Conservation (phyloP, 2,797 vertebrate species). For the Hylomyscus alleni region DNA sequence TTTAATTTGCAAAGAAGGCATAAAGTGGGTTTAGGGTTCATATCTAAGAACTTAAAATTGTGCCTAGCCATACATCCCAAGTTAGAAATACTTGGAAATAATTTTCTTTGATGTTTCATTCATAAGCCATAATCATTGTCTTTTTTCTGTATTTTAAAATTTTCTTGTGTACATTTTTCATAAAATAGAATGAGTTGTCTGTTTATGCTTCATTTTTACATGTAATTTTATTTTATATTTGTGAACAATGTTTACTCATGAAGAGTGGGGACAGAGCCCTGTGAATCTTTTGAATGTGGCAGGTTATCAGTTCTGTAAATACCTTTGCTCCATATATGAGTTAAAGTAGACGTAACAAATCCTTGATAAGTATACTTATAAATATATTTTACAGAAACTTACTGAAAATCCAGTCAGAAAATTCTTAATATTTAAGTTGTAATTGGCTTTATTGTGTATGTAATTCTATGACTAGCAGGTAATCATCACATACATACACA, state of each 20-base stretch:
- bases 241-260: conserved; percentile 78
- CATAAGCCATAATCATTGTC: conserved; percentile 81
- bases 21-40: conserved; percentile 56
- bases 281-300: conserved; percentile 62
- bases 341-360: conserved; percentile 61
- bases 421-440: conserved; percentile 75
- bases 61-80: conserved; percentile 45
- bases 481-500: background rate
- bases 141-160: conserved; percentile 83
- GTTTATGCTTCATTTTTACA: conserved; percentile 83
- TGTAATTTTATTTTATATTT: conserved; percentile 84
- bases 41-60: conserved; percentile 60
- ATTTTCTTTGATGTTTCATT: conserved; percentile 81
- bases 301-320: conserved; percentile 75
- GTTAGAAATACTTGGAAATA: conserved; percentile 73
- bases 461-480: conserved; percentile 63
- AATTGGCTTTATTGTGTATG: conserved; percentile 60
- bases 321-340: conserved; percentile 62
- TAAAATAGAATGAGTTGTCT: conserved; percentile 72
- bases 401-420: conserved; percentile 53
- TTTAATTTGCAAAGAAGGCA: conserved; percentile 68
- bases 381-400: conserved; percentile 37
- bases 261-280: conserved; percentile 53
- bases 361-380: conserved; percentile 24
- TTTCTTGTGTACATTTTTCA: conserved; percentile 79